Evolutionary conservation across 1,140 invertebrate genomes (phyloP), one percentile per base, ranked within the genome.

Genomic region (Drosophila grimshawi): DNA sequence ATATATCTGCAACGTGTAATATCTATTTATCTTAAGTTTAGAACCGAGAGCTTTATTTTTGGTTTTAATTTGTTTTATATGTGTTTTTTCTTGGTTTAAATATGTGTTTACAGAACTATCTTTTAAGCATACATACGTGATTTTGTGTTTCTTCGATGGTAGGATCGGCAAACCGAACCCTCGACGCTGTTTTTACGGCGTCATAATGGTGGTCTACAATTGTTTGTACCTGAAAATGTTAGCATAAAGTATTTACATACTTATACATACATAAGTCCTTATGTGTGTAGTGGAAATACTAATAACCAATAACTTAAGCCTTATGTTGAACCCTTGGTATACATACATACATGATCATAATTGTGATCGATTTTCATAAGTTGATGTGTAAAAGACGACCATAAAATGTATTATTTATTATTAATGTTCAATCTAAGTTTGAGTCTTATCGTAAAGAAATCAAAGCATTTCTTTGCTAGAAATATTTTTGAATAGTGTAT

Each of bases 181-280:
- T 98, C 48, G 96, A 96, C 3, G 96, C 94, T 33, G 95, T 95
- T 93, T 96, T 96, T 48, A 95, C 95, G 79, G 95, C 95, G 65
- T 94, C 93, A 92, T 97, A 96, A 92, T 98, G 96, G 86, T 97
- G 96, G 93, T 98, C 97, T 39, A 98, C 96, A 79, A 98, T 98
- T 29, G 96, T 95, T 94, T 98, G 97, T 33, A 98, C 97, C 97
- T 98, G 78, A 71, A 92, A 92, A 78, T 78, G 78, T 81, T 78
- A 86, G 66, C 74, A 76, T 76, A 76, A 88, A 67, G 77, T 75
- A 76, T 86, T 80, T 77, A 75, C 49, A 69, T 61, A 43, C 48
- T 63, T 41, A 53, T 63, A 51, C 37, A 60, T 57, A 33, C 35
- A 45, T 39, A 30, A 11, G 30, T 41, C 29, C 39, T 43, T 62